Base-by-base conservation (phyloP, 1,140 invertebrate genomes). In the Drosophila sulfurigaster region DNA sequence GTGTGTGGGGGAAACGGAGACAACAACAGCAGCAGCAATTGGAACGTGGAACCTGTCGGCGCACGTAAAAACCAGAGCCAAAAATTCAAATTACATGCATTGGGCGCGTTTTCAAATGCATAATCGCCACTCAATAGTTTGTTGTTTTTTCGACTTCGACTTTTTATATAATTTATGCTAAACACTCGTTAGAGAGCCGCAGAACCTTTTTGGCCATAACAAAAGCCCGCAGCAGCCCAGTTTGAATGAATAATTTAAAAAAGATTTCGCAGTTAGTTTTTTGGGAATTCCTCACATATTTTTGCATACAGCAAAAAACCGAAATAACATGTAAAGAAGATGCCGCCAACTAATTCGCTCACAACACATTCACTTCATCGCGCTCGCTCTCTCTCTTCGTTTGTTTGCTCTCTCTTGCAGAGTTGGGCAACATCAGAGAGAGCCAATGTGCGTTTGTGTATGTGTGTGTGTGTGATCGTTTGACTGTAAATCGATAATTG, bases 281-380 rank as follows among this genome's bases (percentile, higher is more conserved):
- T 82, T 83, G 79, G 85, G 81, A 89, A 89, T 89, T 89, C 85
- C 85, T 90, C 69, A 89, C 58, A 89, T 81, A 90, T 81, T 89
- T 89, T 90, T 79, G 81, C 85, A 89, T 89, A 89, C 81, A 79
- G 32, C 15, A 66, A 57, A 25, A 60, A 32, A 15, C 10, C 56
- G 35, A 30, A 71, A 59, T 16, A 64, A 76, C 69, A 71, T 75
- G 69, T 78, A 73, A 80, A 78, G 71, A 78, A 75, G 35, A 38
- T 38, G 78, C 75, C 78, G 85, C 65, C 78, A 79, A 67, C 76
- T 75, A 60, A 83, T 72, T 75, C 64, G 49, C 63, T 65, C 63
- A 56, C 8, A 38, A 38, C 63, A 38, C 63, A 45, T 56, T 74
- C 65, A 41, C 60, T 46, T 10, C 35, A 38, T 8, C 35, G 35